Evolutionary conservation across 1,140 invertebrate genomes (phyloP), one percentile per base, ranked within the genome.

Genomic region (Drosophila aff.): DNA sequence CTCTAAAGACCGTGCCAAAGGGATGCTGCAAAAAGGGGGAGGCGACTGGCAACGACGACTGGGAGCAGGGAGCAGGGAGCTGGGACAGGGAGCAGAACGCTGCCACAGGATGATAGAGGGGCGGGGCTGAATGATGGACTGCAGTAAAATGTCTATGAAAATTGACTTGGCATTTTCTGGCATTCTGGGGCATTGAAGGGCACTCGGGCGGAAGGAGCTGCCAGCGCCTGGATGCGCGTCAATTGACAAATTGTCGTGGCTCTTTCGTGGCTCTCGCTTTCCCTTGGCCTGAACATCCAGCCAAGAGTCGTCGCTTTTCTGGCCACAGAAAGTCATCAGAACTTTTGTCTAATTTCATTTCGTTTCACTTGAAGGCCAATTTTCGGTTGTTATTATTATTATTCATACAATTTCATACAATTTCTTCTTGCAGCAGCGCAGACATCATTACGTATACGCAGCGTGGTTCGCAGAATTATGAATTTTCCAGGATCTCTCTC

Each of bases 291-390:
- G n/a, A n/a, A n/a, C n/a, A 21, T 21, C 21, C 21, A 21, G 2
- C 11, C 28, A n/a, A 18, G 26, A 50, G 47, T 52, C 28, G 4
- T 26, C 23, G 23, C 31, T 31, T 26, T 18, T 8, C 40, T 23
- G 31, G 46, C 40, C 50, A 15, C 49, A 47, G 59, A 78, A 82
- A 85, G 83, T 79, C 83, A 79, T 79, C 67, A 46, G 53, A 66
- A 77, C 67, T 87, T 76, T 74, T 83, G 75, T 81, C 84, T 86
- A 86, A 86, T 86, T 86, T 87, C 71, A 80, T 86, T 87, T 86
- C 80, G 84, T 74, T 83, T 87, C 83, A 83, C 80, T 87, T 72
- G 82, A 65, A 82, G 78, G 78, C 67, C 82, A 86, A 87, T 86
- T 87, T 72, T 76, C 53, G 60, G 31, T 41, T 55, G 33, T 72